Percentiles rank a stretch among this genome's conserved stretches.
phyloP scores from a whole-genome alignment of 1,140 invertebrate species.

The Rhysida immarginata region DNA sequence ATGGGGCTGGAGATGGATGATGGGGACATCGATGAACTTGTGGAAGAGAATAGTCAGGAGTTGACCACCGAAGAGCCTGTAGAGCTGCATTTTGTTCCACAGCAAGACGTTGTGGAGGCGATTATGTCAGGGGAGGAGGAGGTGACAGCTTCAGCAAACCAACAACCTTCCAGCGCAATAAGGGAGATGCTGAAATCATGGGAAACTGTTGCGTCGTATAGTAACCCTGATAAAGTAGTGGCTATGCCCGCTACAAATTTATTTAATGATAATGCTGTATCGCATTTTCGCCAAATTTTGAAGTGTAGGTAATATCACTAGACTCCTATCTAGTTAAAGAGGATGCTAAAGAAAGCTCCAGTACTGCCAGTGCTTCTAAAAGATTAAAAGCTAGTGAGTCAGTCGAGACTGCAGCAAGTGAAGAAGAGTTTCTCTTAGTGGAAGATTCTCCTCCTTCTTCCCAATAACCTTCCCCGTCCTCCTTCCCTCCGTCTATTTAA shows the following conservation, averaged over 20 bases:
- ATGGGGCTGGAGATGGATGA: slow-evolving; percentile 20
- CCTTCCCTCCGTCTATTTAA: too few relatives aligned
- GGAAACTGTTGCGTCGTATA: slow-evolving; percentile 3
- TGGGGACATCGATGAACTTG: slow-evolving; percentile 18
- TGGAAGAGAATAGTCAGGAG: slow-evolving; percentile 19
- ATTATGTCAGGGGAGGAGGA: slow-evolving; percentile 21
- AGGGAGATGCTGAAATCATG: background rate
- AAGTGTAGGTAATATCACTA: background rate
- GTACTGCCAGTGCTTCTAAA: too few relatives aligned
- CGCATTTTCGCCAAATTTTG: slow-evolving; percentile 4
- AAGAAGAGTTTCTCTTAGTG: too few relatives aligned
- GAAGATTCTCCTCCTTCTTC: too few relatives aligned
- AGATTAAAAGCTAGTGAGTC: too few relatives aligned
- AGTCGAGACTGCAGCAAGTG: too few relatives aligned
- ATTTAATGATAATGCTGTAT: slow-evolving; percentile 3
- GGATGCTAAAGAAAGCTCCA: too few relatives aligned
- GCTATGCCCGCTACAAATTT: slow-evolving; percentile 1
- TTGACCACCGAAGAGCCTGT: slow-evolving; percentile 18
- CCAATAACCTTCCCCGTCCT: too few relatives aligned
- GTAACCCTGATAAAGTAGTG: slow-evolving; percentile 1
- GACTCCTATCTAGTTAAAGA: background rate
- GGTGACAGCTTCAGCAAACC: slow-evolving; percentile 19
- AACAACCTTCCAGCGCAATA: background rate
- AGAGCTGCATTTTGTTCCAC: background rate
- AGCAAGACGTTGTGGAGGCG: background rate